Base-by-base conservation (phyloP, 2,113 vertebrate species). In the Nothobranchius furzeri region DNA sequence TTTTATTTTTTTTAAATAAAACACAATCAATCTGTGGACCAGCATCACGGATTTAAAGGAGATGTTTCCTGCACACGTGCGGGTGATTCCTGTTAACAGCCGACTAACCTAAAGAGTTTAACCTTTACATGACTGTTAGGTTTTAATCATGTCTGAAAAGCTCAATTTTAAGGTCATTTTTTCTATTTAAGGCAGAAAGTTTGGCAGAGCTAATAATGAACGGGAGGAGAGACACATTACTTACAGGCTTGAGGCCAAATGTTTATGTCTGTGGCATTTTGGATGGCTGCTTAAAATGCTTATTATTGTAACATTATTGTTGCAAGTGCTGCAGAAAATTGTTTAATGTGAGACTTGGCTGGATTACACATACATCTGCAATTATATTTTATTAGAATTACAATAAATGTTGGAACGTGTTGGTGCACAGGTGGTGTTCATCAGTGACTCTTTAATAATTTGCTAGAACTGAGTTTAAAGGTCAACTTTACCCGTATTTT, bases 231-330 rank as follows among this genome's bases (percentile, higher is more conserved):
- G 53, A 52, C 54, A 60, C 63, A 64, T 71, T 75, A 60, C 42
- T 55, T 30, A n/a, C 3, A 48, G 46, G 53, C 58, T 55, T 25
- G 1, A 57, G n/a, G 58, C 64, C 69, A 73, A 73, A 69, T 13
- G 35, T 52, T 60, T 25, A 56, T 25, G 17, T 25, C 30, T 68
- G 48, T 64, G 63, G 64, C 64, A 64, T 50, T n/a, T 17, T 48
- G 43, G 37, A 64, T 55, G 64, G 47, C 6, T 47, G 46, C 7
- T 13, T 48, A 14, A 7, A n/a, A 48, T 48, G 47, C 43, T 55
- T 36, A 48, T 61, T 48, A 25, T 36, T 13, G 30, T 17, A 30
- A 43, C 17, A 45, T 58, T 15, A 15, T 20, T 47, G 24, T 60
- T 51, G 54, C 52, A 24, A 11, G 12, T 9, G 35, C n/a, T 55